Evolutionary conservation across 2,113 vertebrate genomes (phyloP), one percentile per base, ranked within the genome.

Genomic region (Chroicocephalus ridibundus): DNA sequence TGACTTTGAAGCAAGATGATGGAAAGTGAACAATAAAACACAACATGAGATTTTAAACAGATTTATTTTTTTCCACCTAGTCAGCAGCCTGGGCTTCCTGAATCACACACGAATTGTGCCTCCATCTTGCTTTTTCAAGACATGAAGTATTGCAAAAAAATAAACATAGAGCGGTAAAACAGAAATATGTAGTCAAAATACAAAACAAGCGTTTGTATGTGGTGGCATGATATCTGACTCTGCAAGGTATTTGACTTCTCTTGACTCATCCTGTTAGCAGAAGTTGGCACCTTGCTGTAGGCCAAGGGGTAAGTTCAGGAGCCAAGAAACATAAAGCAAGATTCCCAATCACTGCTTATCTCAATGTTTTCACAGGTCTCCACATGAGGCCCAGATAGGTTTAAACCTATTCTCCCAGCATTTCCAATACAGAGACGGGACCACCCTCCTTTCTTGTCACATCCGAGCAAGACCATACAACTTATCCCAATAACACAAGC

Each of bases 1-100:
- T 52, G 52, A 64, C 88, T 96, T 87, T 90, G 95, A 92, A 91
- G 78, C 65, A 74, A 57, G 38, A 81, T 20, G 32, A 79, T 85
- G 44, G 74, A 82, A 60, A 75, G 18, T 38, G 38, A 92, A 92
- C 76, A 92, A 82, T 68, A 88, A 90, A 82, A 71, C 19, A 69
- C 4, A 49, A 82, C 14, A 57, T 4, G 47, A 88, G 32, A 71
- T 69, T 94, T 82, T 79, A 88, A 93, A 74, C 34, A 75, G 40
- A 42, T 61, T 42, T 71, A 12, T 74, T 77, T 58, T 92, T 83
- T 93, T 74, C 90, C 84, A 87, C 18, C 36, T 79, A 55, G 36
- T 90, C 94, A 94, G 90, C 82, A 93, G 54, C 16, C 27, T 60
- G 38, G 20, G n/a, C 58, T 92, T 93, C 82, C 84, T 32, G 70